Conservation (phyloP, 2,113 vertebrate species). For the Aplodontia rufa region DNA sequence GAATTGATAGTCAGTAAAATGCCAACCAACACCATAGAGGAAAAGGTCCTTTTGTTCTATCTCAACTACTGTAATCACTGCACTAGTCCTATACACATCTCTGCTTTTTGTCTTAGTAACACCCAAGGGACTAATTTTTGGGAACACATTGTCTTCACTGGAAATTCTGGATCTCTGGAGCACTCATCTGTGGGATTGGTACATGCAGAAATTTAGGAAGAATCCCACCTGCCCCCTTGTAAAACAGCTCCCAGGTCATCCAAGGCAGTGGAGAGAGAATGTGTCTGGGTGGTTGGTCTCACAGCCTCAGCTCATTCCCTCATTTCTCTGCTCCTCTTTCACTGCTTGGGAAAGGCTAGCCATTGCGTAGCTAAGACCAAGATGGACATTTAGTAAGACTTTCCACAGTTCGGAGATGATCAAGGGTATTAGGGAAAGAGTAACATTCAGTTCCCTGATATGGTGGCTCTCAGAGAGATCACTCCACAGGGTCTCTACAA, state of each 20-base stretch:
- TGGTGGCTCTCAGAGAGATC: neutral
- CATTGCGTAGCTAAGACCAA: neutral
- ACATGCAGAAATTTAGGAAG: neutral
- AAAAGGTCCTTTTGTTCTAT: neutral
- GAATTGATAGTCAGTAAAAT: neutral
- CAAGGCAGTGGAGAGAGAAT: neutral
- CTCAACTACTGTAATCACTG: neutral
- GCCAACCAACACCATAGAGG: neutral
- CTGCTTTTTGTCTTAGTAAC: neutral
- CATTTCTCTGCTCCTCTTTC: neutral
- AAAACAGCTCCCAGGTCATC: neutral
- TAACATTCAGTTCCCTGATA: neutral
- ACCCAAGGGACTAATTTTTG: neutral
- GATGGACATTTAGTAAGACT: neutral
- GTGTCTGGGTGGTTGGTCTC: neutral
- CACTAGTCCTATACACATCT: neutral
- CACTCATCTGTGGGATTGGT: neutral
- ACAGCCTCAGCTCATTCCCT: neutral
- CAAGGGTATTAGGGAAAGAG: neutral
- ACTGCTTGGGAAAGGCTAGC: neutral
- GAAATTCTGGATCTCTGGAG: neutral
- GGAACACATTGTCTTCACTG: neutral
- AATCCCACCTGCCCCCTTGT: neutral
- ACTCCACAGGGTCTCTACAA: neutral
- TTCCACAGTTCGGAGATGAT: neutral